Evolutionary conservation across 2,888 invertebrate genomes (phyloP).

Genomic region (Leptinotarsa juncta): DNA sequence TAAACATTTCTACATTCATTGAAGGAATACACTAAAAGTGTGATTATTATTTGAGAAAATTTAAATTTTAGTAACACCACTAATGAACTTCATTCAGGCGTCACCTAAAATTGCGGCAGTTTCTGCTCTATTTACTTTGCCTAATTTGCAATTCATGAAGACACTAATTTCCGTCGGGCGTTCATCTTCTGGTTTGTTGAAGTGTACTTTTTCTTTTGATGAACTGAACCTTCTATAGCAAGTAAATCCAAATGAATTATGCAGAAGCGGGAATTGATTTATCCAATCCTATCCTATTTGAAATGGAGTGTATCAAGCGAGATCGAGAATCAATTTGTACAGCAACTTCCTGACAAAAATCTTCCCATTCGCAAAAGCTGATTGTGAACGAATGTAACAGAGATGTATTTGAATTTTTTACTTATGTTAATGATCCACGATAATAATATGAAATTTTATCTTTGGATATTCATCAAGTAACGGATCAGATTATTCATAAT

Average conservation of each 20-base stretch:
- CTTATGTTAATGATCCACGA: no score
- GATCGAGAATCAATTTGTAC: neutral
- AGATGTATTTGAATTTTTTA: no score
- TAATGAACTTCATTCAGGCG: neutral
- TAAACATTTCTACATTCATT: no score
- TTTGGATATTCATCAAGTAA: no score
- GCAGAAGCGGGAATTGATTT: neutral
- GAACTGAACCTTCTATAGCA: neutral
- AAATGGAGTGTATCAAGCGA: neutral
- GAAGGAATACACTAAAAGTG: neutral
- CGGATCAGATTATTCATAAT: no score
- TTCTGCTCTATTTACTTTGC: neutral
- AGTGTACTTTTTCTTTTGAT: neutral
- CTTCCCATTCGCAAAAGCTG: no score
- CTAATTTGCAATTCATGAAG: slow-evolving; percentile 7
- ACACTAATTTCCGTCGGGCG: neutral
- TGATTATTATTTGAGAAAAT: neutral
- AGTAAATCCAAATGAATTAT: neutral
- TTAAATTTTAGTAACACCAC: neutral
- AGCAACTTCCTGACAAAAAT: neutral
- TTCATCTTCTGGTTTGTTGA: neutral
- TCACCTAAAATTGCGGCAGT: neutral
- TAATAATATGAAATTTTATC: no score
- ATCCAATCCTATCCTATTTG: neutral
- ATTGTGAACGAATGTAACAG: no score